Evolutionary conservation across 2,888 invertebrate species (phyloP).

Genomic region (Heteromyza rotundicornis): DNA sequence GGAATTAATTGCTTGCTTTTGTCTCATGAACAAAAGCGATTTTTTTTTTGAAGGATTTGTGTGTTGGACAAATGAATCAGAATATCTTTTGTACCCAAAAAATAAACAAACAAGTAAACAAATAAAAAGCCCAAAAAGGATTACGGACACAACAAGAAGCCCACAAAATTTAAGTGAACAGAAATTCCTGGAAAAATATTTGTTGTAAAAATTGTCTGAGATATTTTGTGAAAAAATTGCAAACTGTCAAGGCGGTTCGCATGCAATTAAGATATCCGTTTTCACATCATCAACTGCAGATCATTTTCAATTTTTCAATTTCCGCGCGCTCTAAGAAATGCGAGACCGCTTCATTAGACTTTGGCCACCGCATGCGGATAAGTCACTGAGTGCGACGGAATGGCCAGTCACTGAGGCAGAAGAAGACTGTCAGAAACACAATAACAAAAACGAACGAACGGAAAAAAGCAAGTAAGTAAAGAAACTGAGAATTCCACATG

Average conservation of each 20-base stretch:
- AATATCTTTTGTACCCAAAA: not conserved
- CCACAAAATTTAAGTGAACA: not conserved
- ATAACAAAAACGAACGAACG: not conserved
- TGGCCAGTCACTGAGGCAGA: not conserved
- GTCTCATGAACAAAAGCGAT: slow-evolving; percentile 19
- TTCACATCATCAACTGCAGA: not conserved
- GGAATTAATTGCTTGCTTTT: slow-evolving; percentile 52
- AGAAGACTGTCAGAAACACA: not conserved
- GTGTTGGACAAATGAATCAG: not conserved
- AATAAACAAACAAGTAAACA: too few relatives aligned
- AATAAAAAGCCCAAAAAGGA: not conserved
- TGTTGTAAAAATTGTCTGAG: not conserved
- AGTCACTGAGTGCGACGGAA: not conserved
- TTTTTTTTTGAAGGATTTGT: not conserved
- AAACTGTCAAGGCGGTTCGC: not conserved
- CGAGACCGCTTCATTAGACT: not conserved
- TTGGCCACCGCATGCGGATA: not conserved
- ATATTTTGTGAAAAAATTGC: slow-evolving; percentile 19
- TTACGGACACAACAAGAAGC: not conserved
- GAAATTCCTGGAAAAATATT: not conserved
- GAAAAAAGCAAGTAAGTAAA: not conserved
- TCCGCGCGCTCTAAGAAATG: not conserved
- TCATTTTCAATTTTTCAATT: not conserved
- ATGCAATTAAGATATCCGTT: slow-evolving; percentile 10
- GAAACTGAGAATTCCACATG: not conserved